Base-by-base conservation (phyloP, 2,797 vertebrate genomes). In the Scyliorhinus canicula region DNA sequence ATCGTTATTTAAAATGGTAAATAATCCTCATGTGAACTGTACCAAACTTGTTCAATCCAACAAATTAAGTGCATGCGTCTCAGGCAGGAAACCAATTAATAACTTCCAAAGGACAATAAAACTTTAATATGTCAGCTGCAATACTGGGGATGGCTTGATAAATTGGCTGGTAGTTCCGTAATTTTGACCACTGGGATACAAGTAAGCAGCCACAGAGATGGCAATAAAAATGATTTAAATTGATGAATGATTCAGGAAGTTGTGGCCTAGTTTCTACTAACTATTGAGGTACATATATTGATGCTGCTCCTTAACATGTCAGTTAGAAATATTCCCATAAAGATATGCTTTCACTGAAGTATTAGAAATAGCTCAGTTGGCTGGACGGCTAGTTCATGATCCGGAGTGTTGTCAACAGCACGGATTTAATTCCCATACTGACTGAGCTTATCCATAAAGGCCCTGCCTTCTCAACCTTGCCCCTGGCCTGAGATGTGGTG, bases 221-320 rank as follows among this genome's bases (percentile, higher is more conserved):
- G 47, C 47, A 94, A 93, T 50, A 93, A 16, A 69, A 93, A 47
- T 12, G 74, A 47, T 50, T 69, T 93, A 94, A 55, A 74, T 74
- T 94, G 67, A 94, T 74, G 67, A 69, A 50, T 52, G 91, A 31
- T 74, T 21, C 47, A 52, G 44, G 47, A 74, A 94, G 24, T 67
- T 55, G 31, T 74, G 67, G 93, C 93, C 93, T 74, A 94, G 67
- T 55, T 94, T n/a, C 67, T 94, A 67, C 24, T 28, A 28, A 44
- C 63, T 47, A 24, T 40, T 65, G 40, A 47, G 44, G 91, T 93
- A n/a, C 57, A 63, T 24, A 47, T 24, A 93, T 21, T 93, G 40
- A 35, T 28, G 47, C 65, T 69, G 47, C 44, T 60, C 60, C 88
- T 7, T 28, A 93, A 31, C 50, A 44, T 21, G 50, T 52, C 67